Evolutionary conservation across 2,113 vertebrate genomes (phyloP).

Genomic region (Vombatus ursinus): DNA sequence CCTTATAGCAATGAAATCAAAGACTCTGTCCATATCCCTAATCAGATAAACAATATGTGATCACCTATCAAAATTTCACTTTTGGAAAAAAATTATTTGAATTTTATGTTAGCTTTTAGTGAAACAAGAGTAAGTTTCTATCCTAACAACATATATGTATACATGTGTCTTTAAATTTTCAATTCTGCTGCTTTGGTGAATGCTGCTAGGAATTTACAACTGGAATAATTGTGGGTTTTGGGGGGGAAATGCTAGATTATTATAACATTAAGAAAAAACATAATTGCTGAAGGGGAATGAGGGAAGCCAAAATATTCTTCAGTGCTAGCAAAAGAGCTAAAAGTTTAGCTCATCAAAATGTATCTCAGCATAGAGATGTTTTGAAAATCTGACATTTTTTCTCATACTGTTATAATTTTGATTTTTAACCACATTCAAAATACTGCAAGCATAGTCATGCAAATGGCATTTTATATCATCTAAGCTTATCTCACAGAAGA

Average conservation of each 20-base stretch:
- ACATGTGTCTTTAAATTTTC: background rate
- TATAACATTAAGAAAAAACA: background rate
- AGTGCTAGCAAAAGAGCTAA: background rate
- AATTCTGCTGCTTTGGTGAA: background rate
- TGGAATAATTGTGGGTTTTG: background rate
- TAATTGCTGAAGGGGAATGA: background rate
- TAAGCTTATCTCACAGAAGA: conserved; percentile 59
- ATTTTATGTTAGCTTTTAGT: background rate
- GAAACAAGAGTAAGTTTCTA: background rate
- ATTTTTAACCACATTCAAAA: conserved; percentile 75
- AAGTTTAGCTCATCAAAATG: conserved; percentile 61
- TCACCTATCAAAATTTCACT: background rate
- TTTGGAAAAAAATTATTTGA: background rate
- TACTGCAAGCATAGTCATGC: conserved; percentile 73
- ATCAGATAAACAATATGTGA: background rate
- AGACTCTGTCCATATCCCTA: background rate
- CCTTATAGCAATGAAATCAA: background rate
- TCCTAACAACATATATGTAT: background rate
- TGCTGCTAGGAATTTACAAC: background rate
- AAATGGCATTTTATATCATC: conserved; percentile 76
- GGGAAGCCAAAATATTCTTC: conserved; percentile 23
- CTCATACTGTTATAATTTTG: conserved; percentile 73
- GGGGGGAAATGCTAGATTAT: background rate
- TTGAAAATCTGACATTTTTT: conserved; percentile 54
- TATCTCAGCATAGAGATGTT: conserved; percentile 45